These are phyloP conservation scores for Heliothis virescens DNA, from an alignment of 1,140 invertebrate genomes.

Conservation along the genomic window DNA sequence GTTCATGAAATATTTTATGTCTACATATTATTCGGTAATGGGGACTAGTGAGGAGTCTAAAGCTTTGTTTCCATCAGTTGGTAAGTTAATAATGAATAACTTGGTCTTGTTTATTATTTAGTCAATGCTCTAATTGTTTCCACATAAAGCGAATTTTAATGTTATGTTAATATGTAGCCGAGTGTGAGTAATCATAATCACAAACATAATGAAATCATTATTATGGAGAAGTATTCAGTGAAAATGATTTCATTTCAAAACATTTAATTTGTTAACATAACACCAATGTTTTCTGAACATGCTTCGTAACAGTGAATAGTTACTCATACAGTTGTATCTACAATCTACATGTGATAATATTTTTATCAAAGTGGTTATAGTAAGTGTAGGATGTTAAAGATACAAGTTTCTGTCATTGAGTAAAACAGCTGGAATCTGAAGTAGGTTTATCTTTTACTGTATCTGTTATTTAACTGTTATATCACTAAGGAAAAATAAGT, in stretches of 20 bases:
- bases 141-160: neutral
- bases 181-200: neutral
- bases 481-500: neutral
- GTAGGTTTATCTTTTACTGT: slow-evolving; percentile 23
- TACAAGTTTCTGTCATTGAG: neutral
- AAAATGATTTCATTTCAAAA: slow-evolving; percentile 23
- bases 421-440: neutral
- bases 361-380: neutral
- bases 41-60: slow-evolving; percentile 68
- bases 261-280: slow-evolving; percentile 35
- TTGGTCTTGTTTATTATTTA: neutral
- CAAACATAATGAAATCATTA: slow-evolving; percentile 19
- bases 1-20: slow-evolving; percentile 68
- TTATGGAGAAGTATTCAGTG: neutral
- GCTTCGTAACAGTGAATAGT: slow-evolving; percentile 8
- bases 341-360: slow-evolving; percentile 11
- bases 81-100: slow-evolving; percentile 59
- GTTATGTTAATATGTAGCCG: neutral
- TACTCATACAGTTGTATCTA: neutral
- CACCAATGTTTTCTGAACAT: slow-evolving; percentile 1
- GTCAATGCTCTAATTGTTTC: neutral
- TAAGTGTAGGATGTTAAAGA: neutral
- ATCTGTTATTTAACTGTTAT: slow-evolving; percentile 6
- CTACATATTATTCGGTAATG: slow-evolving; percentile 68
- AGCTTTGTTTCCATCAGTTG: slow-evolving; percentile 69